A percentile compares a stretch with the other conserved stretches of the same genome.
Conservation (phyloP, 2,113 vertebrate species). For the Terrapene triunguis region DNA sequence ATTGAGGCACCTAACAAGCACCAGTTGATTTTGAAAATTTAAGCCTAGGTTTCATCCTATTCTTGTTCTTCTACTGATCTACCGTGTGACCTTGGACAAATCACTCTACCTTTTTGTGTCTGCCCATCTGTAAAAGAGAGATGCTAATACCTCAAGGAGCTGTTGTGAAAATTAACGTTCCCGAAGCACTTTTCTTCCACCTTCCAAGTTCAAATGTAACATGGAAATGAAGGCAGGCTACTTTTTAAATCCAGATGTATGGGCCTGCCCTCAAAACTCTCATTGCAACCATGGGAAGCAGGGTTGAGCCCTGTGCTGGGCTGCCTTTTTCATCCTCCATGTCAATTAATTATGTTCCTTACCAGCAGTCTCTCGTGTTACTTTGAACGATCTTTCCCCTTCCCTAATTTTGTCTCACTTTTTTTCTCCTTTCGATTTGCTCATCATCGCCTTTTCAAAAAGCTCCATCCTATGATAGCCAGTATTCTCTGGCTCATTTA, state of each 20-base stretch:
- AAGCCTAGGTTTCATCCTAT: background rate
- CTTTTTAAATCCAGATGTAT: background rate
- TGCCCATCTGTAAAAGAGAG: background rate
- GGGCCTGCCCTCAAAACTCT: background rate
- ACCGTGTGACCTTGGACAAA: background rate
- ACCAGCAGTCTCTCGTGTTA: background rate
- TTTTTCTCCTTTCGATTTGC: background rate
- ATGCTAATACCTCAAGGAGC: background rate
- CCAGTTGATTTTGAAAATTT: background rate
- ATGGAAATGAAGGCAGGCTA: background rate
- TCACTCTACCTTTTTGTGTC: background rate
- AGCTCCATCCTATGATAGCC: background rate
- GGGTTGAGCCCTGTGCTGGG: background rate
- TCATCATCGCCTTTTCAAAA: background rate
- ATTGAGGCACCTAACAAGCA: background rate
- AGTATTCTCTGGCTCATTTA: background rate
- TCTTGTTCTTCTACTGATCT: background rate
- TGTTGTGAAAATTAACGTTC: background rate
- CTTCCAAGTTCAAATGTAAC: background rate
- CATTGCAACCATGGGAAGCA: background rate
- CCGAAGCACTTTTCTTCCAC: background rate
- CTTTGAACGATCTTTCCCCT: background rate
- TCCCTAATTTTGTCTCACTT: background rate
- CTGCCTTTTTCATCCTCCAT: background rate
- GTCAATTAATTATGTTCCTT: background rate